Base-by-base conservation (phyloP, 2,113 vertebrate genomes). In the Tetrax tetrax region DNA sequence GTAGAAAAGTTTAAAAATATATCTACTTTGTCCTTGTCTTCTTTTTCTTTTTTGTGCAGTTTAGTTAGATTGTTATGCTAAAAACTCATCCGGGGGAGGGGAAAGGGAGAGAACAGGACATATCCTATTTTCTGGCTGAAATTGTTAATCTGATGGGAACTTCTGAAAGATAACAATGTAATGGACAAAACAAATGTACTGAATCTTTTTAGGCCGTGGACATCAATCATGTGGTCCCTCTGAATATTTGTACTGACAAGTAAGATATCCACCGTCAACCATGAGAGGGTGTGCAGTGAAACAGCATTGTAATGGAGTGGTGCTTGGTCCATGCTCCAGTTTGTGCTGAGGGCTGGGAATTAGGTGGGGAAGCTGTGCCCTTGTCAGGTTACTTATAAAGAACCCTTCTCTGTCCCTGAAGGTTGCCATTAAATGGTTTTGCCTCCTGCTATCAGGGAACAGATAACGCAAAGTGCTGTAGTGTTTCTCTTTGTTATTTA, bases 221-320 rank as follows among this genome's bases (percentile, higher is more conserved):
- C 71, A 89, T 91, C 81, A 66, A 77, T 94, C 96, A 91, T 90
- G 82, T 54, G 66, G 94, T 50, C 68, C 96, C 86, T 81, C 83
- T 92, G 95, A 94, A 89, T 95, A 89, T 96, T 95, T 95, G 74
- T 65, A 47, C 70, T 95, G 93, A 96, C 94, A 94, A 84, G 83
- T 87, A 86, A 41, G 35, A 77, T 95, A 84, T 64, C 53, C 25
- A 53, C 69, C 0, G 76, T 91, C 92, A 84, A 33, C 79, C 8
- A 18, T 31, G 41, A 81, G 33, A 53, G 17, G 23, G 5, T 74
- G 29, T 66, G 76, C 53, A 51, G 60, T 22, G 41, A 23, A 94
- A 71, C 6, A 75, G 57, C 45, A 68, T 4, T 78, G 37, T 54
- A 78, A 90, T 57, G 37, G 56, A 83, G 35, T 33, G 23, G 65